Conservation (phyloP, 2,888 invertebrate species). For the Pasiphila rectangulata region DNA sequence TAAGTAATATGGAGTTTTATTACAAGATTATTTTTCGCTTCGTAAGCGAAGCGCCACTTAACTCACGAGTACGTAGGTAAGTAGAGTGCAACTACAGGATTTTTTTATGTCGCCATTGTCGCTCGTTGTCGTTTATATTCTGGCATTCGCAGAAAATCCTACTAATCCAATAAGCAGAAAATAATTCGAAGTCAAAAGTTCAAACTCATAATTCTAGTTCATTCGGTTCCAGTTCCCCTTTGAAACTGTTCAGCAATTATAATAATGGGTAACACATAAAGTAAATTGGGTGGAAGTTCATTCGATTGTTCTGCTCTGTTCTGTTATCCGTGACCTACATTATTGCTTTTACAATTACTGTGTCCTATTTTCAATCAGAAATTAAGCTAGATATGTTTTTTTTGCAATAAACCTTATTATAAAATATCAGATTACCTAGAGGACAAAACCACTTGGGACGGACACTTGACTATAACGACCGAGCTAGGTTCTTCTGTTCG, state of each 20-base stretch:
- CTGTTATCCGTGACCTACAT: conserved; percentile 43
- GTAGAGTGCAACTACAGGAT: too few species aligned
- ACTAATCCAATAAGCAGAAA: conserved; percentile 5
- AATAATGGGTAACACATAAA: conserved; percentile 70
- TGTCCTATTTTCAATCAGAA: conserved; percentile 12
- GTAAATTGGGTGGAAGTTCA: conserved; percentile 66
- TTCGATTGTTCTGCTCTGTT: conserved; percentile 54
- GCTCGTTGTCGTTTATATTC: too few species aligned
- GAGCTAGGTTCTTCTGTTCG: too few species aligned
- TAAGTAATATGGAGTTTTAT: too few species aligned
- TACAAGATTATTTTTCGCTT: too few species aligned
- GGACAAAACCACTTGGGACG: too few species aligned
- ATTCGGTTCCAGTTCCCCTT: conserved; percentile 52
- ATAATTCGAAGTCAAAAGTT: conserved; percentile 42
- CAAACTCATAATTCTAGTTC: conserved; percentile 49
- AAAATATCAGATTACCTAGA: too few species aligned
- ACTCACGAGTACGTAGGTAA: too few species aligned
- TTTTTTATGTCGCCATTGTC: too few species aligned
- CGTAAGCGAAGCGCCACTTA: too few species aligned
- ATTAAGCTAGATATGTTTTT: background rate
- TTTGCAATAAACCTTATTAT: too few species aligned
- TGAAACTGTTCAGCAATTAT: conserved; percentile 64
- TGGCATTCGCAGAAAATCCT: background rate
- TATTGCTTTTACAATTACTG: conserved; percentile 40
- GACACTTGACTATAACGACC: too few species aligned